A percentile compares a stretch with the other conserved stretches of the same genome.
These are phyloP conservation scores for Oreohelix idahoensis DNA, from an alignment of 1,140 invertebrate species.

Conservation along the genomic window DNA sequence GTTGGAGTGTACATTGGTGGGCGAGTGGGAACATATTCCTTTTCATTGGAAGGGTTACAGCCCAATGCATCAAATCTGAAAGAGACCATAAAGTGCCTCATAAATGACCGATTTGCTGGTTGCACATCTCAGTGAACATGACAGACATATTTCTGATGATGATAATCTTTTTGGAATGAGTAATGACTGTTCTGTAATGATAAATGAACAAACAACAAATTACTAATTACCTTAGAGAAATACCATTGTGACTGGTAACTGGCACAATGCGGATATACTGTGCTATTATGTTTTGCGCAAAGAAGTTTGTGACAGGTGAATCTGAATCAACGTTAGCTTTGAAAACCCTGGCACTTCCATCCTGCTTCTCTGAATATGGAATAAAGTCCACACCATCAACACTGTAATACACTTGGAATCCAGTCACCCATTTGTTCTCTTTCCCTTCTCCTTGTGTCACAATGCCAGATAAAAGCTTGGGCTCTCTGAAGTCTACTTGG, in stretches of 20 bases:
- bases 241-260: conserved; percentile 1
- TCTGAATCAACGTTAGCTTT: conserved; percentile 48
- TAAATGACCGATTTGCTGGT: not conserved
- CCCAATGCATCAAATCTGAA: conserved; percentile 27
- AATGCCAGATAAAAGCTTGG: conserved; percentile 69
- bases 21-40: not conserved
- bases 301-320: conserved; percentile 48
- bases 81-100: too few species aligned
- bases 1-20: not conserved
- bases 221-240: not conserved
- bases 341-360: conserved; percentile 46
- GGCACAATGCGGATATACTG: conserved; percentile 14
- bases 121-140: too few species aligned
- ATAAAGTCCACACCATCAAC: conserved; percentile 59
- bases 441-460: conserved; percentile 49
- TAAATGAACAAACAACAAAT: too few species aligned
- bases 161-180: too few species aligned
- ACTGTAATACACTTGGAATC: conserved; percentile 66
- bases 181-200: too few species aligned
- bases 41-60: not conserved
- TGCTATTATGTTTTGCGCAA: conserved; percentile 42
- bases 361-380: conserved; percentile 50
- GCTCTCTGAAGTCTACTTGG: conserved; percentile 66
- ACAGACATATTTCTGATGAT: not conserved
- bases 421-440: conserved; percentile 62